Percentiles rank a stretch among this genome's conserved stretches.
Conservation (phyloP, 2,797 vertebrate genomes). For the Acanthis flammea region DNA sequence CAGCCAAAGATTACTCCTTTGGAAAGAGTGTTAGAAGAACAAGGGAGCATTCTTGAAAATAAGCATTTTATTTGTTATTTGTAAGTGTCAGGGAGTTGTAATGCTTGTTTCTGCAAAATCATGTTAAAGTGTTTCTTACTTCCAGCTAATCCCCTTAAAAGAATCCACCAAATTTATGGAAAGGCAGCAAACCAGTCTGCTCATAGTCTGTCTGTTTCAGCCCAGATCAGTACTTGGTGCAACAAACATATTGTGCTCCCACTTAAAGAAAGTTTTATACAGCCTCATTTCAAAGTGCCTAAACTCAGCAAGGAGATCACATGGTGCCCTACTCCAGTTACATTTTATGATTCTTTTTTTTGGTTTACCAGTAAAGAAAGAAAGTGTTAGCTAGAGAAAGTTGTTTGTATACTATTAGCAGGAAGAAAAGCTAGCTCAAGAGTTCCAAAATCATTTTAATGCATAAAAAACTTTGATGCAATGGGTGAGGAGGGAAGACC, state of each 20-base stretch:
- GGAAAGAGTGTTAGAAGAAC: not conserved
- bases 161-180: not conserved
- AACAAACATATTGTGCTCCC: not conserved
- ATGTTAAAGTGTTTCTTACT: not conserved
- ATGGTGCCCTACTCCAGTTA: not conserved
- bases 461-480: not conserved
- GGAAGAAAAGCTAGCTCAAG: not conserved
- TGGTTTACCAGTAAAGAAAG: not conserved
- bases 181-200: not conserved
- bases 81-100: not conserved
- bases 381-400: not conserved
- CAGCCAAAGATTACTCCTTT: not conserved
- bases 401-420: not conserved
- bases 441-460: not conserved
- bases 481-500: not conserved
- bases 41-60: not conserved
- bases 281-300: not conserved
- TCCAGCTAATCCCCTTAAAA: not conserved
- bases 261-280: not conserved
- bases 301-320: not conserved
- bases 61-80: not conserved
- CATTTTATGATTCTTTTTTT: not conserved
- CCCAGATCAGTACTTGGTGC: not conserved
- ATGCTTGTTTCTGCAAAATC: not conserved
- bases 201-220: accelerated